These are phyloP conservation scores for Pollenia griseotomentosa DNA, from an alignment of 2,888 invertebrate genomes.

Conservation along the genomic window DNA sequence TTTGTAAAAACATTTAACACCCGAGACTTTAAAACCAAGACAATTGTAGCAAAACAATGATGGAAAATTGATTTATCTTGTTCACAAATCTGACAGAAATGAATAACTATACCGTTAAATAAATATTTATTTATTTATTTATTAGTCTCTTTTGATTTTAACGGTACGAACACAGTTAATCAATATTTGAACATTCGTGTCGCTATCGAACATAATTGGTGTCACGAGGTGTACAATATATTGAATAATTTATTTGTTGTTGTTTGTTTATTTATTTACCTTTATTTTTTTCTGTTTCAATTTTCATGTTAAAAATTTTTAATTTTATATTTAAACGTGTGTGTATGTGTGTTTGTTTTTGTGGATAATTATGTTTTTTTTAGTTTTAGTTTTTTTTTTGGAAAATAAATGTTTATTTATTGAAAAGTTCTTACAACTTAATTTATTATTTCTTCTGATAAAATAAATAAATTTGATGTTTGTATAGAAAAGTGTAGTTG, in stretches of 20 bases:
- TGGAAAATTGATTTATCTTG: conserved; percentile 70
- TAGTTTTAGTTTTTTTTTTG: conserved; percentile 37
- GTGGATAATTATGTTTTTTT: conserved; percentile 21
- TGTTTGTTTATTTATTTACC: conserved; percentile 35
- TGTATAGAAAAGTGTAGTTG: too few relatives aligned
- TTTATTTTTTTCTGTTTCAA: background rate
- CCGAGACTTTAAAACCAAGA: background rate
- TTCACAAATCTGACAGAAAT: conserved; percentile 42
- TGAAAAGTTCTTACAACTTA: conserved; percentile 26
- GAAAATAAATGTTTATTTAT: conserved; percentile 38
- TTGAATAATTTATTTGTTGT: conserved; percentile 34
- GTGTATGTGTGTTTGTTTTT: conserved; percentile 14
- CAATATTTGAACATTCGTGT: conserved; percentile 55
- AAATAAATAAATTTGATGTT: too few relatives aligned
- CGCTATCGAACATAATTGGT: conserved; percentile 58
- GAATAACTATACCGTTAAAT: conserved; percentile 53
- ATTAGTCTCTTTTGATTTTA: background rate
- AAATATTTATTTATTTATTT: conserved; percentile 40
- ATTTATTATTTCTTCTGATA: background rate
- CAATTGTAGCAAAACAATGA: conserved; percentile 57
- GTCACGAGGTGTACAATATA: conserved; percentile 62
- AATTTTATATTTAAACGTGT: conserved; percentile 35
- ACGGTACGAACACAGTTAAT: conserved; percentile 26
- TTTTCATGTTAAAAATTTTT: conserved; percentile 27
- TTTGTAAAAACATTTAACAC: conserved; percentile 48